Conservation (phyloP, 2,797 vertebrate genomes). For the Danionella dracula region DNA sequence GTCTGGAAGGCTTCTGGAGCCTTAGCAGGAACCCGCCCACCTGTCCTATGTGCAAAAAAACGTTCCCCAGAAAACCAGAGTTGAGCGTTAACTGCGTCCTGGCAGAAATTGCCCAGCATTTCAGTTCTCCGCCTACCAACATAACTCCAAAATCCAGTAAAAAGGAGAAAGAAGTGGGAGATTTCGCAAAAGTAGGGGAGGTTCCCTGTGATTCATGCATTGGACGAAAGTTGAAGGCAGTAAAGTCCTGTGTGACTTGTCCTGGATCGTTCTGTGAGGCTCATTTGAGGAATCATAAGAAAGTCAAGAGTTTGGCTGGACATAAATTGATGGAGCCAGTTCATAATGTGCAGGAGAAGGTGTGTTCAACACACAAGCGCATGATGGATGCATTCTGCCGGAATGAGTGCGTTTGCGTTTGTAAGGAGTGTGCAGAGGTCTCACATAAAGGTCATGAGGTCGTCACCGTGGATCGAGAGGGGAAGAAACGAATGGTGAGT, state of each 20-base stretch:
- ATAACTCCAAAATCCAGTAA: not conserved
- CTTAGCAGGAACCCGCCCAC: conserved; percentile 70
- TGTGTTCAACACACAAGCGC: conserved; percentile 71
- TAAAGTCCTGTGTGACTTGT: conserved; percentile 71
- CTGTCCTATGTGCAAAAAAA: conserved; percentile 78
- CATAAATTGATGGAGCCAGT: conserved; percentile 70
- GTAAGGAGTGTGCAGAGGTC: conserved; percentile 59
- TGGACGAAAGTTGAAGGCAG: conserved; percentile 71
- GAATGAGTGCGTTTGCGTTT: conserved; percentile 65
- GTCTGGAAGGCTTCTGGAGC: conserved; percentile 74
- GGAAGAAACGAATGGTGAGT: conserved; percentile 71
- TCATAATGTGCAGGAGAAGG: conserved; percentile 67
- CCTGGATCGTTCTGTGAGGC: conserved; percentile 68
- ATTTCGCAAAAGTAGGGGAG: conserved; percentile 65
- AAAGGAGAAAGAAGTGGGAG: not conserved
- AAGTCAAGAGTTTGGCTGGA: conserved; percentile 58
- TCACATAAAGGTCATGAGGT: conserved; percentile 66
- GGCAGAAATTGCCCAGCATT: conserved; percentile 72
- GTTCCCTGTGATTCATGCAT: conserved; percentile 72
- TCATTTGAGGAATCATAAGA: conserved; percentile 68
- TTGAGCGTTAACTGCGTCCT: conserved; percentile 74
- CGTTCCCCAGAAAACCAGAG: conserved; percentile 63
- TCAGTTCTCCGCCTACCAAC: conserved; percentile 23
- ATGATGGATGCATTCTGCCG: conserved; percentile 72
- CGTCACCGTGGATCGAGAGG: conserved; percentile 65